phyloP scores from a whole-genome alignment of 2,888 invertebrate genomes.

The Trachelus tabidus region DNA sequence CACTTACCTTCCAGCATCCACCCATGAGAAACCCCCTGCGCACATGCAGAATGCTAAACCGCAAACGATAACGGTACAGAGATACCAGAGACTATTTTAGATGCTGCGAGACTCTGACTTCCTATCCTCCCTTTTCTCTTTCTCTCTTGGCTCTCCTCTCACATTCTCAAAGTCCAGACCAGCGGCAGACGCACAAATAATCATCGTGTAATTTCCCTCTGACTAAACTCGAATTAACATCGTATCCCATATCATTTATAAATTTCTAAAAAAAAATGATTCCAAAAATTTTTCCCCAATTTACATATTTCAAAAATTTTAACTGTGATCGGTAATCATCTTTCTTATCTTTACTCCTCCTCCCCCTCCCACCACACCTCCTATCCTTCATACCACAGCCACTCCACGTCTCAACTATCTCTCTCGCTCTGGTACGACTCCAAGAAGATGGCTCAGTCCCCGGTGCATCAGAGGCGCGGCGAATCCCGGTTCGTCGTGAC shows the following conservation, averaged over 20 bases:
- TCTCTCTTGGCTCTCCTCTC: constrained; percentile 18
- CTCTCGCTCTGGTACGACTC: not conserved
- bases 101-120: not conserved
- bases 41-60: not conserved
- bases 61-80: not conserved
- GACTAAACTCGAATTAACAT: no score
- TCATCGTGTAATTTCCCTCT: not conserved
- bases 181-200: constrained; percentile 44
- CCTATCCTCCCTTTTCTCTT: not conserved
- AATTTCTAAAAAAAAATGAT: no score
- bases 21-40: not conserved
- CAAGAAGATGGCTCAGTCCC: not conserved
- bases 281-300: no score
- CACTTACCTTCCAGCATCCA: not conserved
- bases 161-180: constrained; percentile 27
- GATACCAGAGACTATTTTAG: not conserved
- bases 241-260: no score
- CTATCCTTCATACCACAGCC: constrained; percentile 35
- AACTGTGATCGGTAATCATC: not conserved
- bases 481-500: not conserved
- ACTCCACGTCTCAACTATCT: not conserved
- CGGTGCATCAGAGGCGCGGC: not conserved
- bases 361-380: constrained; percentile 31
- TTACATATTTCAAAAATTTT: no score
- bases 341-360: not conserved